phyloP scores from a whole-genome alignment of 2,888 invertebrate genomes.

The Malthinus seriepunctatus region DNA sequence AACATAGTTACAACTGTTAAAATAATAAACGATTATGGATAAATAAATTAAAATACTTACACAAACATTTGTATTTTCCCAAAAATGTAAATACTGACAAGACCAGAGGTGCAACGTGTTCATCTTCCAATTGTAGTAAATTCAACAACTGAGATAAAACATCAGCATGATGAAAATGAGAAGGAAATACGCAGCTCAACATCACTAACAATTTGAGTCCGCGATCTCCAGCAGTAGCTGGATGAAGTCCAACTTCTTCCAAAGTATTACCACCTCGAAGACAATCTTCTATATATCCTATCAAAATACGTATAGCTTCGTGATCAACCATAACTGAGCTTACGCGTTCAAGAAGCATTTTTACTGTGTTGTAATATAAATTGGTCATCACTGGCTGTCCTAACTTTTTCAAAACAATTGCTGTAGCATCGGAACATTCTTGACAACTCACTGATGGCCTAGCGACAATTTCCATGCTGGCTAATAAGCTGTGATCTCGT shows the following conservation, averaged over 20 bases:
- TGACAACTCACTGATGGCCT: slow-evolving; percentile 91
- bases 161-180: slow-evolving; percentile 87
- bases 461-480: slow-evolving; percentile 85
- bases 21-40: background rate
- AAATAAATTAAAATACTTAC: slow-evolving; percentile 55
- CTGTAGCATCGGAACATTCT: slow-evolving; percentile 90
- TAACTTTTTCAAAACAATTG: slow-evolving; percentile 84
- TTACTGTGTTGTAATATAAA: slow-evolving; percentile 93
- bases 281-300: slow-evolving; percentile 68
- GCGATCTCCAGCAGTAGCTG: slow-evolving; percentile 82
- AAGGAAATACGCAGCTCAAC: slow-evolving; percentile 90
- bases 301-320: slow-evolving; percentile 77
- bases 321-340: slow-evolving; percentile 97
- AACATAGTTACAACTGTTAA: background rate
- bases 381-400: slow-evolving; percentile 95
- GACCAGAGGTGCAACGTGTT: slow-evolving; percentile 77
- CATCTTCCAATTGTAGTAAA: slow-evolving; percentile 81
- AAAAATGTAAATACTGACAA: slow-evolving; percentile 84
- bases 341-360: slow-evolving; percentile 91
- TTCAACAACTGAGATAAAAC: slow-evolving; percentile 76
- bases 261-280: slow-evolving; percentile 71
- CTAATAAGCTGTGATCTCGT: slow-evolving; percentile 69
- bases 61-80: slow-evolving; percentile 83
- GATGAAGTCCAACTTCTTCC: slow-evolving; percentile 78
- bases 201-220: slow-evolving; percentile 87